These are phyloP conservation scores for Patiria miniata DNA, from an alignment of 35 echinoderm and acorn worm species.

Conservation along the genomic window DNA sequence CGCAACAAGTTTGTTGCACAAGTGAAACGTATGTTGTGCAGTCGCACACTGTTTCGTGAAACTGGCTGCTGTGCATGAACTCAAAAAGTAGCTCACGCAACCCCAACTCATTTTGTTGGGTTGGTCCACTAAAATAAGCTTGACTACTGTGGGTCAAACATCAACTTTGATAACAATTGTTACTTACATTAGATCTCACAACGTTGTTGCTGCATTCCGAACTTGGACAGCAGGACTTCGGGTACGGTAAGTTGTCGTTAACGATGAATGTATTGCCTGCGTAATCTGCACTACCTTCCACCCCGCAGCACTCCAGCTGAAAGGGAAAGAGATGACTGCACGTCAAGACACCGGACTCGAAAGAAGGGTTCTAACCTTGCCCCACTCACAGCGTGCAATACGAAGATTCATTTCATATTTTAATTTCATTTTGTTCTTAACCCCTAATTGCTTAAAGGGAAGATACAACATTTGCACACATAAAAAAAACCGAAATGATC, in stretches of 20 bases:
- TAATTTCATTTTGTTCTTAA: background rate
- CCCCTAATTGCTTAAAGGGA: no score
- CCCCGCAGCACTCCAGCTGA: constrained; percentile 49
- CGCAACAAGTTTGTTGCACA: no score
- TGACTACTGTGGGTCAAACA: background rate
- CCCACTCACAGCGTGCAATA: no score
- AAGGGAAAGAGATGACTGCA: background rate
- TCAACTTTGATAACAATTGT: background rate
- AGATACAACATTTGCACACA: no score
- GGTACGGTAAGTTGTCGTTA: background rate
- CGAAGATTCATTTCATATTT: no score
- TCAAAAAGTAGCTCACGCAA: no score
- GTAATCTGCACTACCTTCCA: constrained; percentile 20
- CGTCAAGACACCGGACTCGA: no score
- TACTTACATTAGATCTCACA: background rate
- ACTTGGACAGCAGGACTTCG: background rate
- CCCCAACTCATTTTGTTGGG: no score
- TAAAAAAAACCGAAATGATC: no score
- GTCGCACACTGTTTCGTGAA: no score
- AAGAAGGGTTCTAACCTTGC: background rate
- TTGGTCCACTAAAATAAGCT: background rate
- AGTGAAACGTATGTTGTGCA: no score
- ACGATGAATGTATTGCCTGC: background rate
- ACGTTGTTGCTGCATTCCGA: background rate
- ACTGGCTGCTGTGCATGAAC: no score